Evolutionary conservation across 2,113 vertebrate genomes (phyloP).

Genomic region (Helogale parvula): DNA sequence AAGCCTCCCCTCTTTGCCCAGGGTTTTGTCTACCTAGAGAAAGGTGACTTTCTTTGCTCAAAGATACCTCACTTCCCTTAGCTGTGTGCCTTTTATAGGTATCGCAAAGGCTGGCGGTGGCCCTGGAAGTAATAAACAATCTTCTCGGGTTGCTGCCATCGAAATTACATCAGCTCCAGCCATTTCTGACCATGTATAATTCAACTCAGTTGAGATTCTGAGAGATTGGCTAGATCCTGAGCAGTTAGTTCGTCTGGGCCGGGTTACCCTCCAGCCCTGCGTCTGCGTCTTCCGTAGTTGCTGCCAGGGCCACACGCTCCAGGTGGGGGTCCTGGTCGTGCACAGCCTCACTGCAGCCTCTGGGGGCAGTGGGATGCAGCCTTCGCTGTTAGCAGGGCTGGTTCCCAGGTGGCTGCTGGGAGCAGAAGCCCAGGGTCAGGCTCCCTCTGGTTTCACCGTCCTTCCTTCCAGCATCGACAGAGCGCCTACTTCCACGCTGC

Average conservation of each 20-base stretch:
- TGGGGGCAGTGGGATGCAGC: not conserved
- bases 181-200: not conserved
- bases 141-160: conserved; percentile 22
- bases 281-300: not conserved
- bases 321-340: not conserved
- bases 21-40: not conserved
- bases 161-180: not conserved
- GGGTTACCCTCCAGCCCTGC: not conserved
- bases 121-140: not conserved
- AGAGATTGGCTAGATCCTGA: not conserved
- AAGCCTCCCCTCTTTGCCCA: not conserved
- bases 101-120: not conserved
- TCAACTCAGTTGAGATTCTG: not conserved
- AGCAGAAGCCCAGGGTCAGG: not conserved
- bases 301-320: not conserved
- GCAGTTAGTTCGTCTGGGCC: not conserved
- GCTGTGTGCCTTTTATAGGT: not conserved
- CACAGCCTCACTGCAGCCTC: not conserved
- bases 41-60: conserved; percentile 7
- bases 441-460: not conserved
- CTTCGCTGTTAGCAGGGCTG: not conserved
- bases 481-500: not conserved
- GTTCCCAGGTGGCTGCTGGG: not conserved
- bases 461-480: not conserved
- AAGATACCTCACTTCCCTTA: not conserved